A percentile compares a stretch with the other conserved stretches of the same genome.
phyloP scores from a whole-genome alignment of 2,113 vertebrate genomes.

The Gorsachius goisagi region DNA sequence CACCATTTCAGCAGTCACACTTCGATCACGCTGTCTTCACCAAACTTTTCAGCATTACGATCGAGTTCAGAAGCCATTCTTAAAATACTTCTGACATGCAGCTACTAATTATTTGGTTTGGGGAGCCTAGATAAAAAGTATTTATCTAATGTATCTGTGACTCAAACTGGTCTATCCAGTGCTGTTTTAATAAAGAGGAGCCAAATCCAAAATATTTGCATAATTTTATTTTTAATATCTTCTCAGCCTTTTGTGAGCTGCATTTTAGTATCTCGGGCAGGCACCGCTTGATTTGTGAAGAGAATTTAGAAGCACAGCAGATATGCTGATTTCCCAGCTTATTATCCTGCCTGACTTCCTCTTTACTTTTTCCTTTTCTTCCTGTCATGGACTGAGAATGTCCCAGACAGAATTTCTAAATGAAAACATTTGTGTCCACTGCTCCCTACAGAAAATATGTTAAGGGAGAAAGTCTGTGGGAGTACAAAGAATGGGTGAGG shows the following conservation, averaged over 20 bases:
- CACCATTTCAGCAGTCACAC: accelerated
- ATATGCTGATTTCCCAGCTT: constrained; percentile 36
- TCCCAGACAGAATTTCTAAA: constrained; percentile 36
- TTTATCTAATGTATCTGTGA: neutral
- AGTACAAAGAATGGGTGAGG: constrained; percentile 36
- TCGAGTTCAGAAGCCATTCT: neutral
- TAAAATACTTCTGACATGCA: neutral
- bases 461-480: neutral
- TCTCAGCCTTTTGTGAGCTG: neutral
- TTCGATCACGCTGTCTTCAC: neutral
- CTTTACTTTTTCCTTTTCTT: constrained; percentile 30
- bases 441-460: constrained; percentile 4
- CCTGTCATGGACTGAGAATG: neutral
- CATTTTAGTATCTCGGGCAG: neutral
- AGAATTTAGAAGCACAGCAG: constrained; percentile 2
- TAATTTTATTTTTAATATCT: neutral
- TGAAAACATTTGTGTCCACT: constrained; percentile 26
- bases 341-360: constrained; percentile 21
- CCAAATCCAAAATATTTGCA: neutral
- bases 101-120: neutral
- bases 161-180: neutral
- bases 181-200: neutral
- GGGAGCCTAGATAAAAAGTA: neutral
- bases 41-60: neutral
- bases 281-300: neutral